A percentile compares a stretch with the other conserved stretches of the same genome.
Evolutionary conservation across 2,797 vertebrate species (phyloP).

Genomic region (Dermochelys coriacea): DNA sequence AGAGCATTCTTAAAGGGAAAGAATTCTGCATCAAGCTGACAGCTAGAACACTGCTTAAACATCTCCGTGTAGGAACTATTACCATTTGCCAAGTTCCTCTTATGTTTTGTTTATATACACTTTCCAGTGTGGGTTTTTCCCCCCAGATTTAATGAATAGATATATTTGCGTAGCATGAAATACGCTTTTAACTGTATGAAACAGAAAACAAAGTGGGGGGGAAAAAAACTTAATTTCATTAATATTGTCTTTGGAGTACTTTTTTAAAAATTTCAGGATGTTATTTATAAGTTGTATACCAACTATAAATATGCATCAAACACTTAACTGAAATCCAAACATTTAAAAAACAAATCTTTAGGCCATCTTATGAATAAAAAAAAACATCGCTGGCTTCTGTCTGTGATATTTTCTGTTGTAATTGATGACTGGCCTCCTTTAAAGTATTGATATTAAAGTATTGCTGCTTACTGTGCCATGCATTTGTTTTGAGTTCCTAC

Average conservation of each 20-base stretch:
- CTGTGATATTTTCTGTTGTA: background rate
- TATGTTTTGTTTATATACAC: background rate
- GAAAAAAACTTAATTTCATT: background rate
- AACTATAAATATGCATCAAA: background rate
- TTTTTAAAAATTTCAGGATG: background rate
- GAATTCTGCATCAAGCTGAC: background rate
- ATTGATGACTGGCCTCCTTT: background rate
- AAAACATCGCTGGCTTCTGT: background rate
- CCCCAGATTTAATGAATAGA: background rate
- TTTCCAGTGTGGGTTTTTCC: background rate
- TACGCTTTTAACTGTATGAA: background rate
- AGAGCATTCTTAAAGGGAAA: background rate
- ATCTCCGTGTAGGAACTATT: background rate
- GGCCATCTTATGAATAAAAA: background rate
- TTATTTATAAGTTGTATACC: background rate
- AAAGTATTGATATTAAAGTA: fast-evolving
- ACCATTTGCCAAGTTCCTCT: background rate
- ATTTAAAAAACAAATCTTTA: background rate
- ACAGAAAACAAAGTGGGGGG: background rate
- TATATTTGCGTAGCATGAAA: background rate
- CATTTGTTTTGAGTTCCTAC: background rate
- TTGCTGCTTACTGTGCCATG: background rate
- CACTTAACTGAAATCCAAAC: background rate
- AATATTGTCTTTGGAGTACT: background rate
- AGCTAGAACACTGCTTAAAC: background rate